These are phyloP conservation scores for Hymenopus coronatus DNA, from an alignment of 2,888 invertebrate genomes.

Conservation along the genomic window DNA sequence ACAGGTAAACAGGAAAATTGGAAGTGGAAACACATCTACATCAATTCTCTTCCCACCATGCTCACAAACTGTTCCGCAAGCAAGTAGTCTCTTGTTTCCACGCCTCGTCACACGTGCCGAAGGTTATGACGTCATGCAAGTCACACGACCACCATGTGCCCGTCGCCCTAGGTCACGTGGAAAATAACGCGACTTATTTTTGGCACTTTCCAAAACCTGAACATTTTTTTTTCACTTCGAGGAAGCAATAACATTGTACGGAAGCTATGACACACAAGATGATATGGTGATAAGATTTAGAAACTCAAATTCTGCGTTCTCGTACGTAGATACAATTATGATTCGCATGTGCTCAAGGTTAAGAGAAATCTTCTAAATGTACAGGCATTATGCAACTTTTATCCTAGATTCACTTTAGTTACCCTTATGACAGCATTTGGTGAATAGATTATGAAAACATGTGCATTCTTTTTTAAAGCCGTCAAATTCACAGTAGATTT, in stretches of 20 bases:
- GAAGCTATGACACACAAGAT: neutral
- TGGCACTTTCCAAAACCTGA: neutral
- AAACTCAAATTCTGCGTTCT: neutral
- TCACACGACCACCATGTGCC: slow-evolving; percentile 34
- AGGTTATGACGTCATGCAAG: slow-evolving; percentile 21
- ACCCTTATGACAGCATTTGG: neutral
- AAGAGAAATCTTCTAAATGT: neutral
- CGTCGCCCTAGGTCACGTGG: slow-evolving; percentile 33
- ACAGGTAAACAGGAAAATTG: neutral
- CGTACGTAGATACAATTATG: neutral
- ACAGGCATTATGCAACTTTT: neutral
- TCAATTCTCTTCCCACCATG: neutral
- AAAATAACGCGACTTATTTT: slow-evolving; percentile 29
- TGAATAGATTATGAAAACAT: neutral
- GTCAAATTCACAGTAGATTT: neutral
- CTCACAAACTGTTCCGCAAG: neutral
- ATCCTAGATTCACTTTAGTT: neutral
- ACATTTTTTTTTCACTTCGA: neutral
- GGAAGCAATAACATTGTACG: neutral
- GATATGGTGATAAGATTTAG: neutral
- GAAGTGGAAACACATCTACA: neutral
- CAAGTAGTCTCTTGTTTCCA: slow-evolving; percentile 23
- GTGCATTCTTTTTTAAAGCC: neutral
- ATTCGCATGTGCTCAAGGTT: neutral
- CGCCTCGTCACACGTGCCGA: slow-evolving; percentile 27